Evolutionary conservation across 2,797 vertebrate genomes (phyloP), one percentile per base, ranked within the genome.

Genomic region (Nothura maculosa): DNA sequence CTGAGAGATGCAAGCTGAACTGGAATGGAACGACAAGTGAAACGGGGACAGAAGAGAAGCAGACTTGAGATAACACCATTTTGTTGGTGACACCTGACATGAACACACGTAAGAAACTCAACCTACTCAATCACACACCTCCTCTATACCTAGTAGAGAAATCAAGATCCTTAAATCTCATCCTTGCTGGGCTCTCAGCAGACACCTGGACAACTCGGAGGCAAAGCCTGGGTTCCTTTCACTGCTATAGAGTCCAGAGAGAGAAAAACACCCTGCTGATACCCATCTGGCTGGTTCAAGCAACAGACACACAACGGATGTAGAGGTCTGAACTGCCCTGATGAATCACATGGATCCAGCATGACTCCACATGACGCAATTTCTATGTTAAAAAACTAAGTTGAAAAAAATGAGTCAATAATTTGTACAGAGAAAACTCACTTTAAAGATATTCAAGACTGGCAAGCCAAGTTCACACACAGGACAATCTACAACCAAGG

Each of bases 51-150:
- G 27, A 70, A 60, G 42, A 81, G 20, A 78, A 43, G 45, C 19
- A 62, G 32, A 87, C 78, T 9, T 34, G 36, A 89, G 48, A 36
- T 50, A 38, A 70, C 13, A 64, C 25, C 47, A 34, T 18, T 32
- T 3, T 32, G 15, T 30, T 80, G 22, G 15, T 48, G 66, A 80
- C 10, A 47, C 0, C 1, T 27, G 48, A 69, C n/a, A 6, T 0
- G 4, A 79, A 84, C 22, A 66, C 5, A 21, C 3, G 22, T n/a
- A 81, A 55, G 43, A 93, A 79, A 4, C 9, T 12, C 57, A 57
- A 25, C 1, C 30, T 9, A 9, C 24, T 1, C n/a, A 12, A 69
- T 16, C 34, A 52, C 36, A 47, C 17, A 30, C 18, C 43, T 32
- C 50, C 73, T 50, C 22, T 8, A 34, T 24, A 81, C 2, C 43